Conservation (phyloP, 2,888 invertebrate species). For the Cataglyphis altisquamis region DNA sequence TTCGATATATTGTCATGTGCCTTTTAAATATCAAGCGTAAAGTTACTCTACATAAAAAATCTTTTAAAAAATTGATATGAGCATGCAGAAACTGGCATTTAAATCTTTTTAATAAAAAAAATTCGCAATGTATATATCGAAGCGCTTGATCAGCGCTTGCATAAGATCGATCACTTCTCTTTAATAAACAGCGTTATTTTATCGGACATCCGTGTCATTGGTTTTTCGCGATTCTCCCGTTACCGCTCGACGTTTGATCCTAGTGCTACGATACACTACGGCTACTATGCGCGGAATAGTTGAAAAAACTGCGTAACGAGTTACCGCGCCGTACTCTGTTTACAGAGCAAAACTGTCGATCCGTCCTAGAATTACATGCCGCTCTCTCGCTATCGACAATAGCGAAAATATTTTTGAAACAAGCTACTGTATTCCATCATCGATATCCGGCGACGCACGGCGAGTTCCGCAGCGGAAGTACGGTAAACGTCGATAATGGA, state of each 20-base stretch:
- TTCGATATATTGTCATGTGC: neutral
- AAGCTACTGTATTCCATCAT: conserved; percentile 58
- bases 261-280: conserved; percentile 33
- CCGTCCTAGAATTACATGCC: conserved; percentile 48
- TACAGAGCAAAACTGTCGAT: conserved; percentile 50
- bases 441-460: conserved; percentile 43
- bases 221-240: conserved; percentile 48
- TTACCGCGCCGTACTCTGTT: conserved; percentile 43
- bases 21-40: neutral
- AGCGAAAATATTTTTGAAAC: conserved; percentile 57
- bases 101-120: neutral
- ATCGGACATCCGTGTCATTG: conserved; percentile 25
- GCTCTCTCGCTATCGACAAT: conserved; percentile 19
- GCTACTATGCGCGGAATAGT: conserved; percentile 31
- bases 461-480: conserved; percentile 55
- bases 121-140: neutral
- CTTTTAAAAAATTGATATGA: neutral
- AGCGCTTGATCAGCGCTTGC: conserved; percentile 8
- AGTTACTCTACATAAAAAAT: neutral
- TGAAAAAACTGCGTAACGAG: conserved; percentile 55
- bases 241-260: conserved; percentile 46
- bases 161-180: conserved; percentile 36
- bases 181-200: conserved; percentile 36
- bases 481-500: conserved; percentile 69
- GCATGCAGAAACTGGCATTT: neutral